These are phyloP conservation scores for Limnephilus rhombicus DNA, from an alignment of 2,888 invertebrate species.

Conservation along the genomic window DNA sequence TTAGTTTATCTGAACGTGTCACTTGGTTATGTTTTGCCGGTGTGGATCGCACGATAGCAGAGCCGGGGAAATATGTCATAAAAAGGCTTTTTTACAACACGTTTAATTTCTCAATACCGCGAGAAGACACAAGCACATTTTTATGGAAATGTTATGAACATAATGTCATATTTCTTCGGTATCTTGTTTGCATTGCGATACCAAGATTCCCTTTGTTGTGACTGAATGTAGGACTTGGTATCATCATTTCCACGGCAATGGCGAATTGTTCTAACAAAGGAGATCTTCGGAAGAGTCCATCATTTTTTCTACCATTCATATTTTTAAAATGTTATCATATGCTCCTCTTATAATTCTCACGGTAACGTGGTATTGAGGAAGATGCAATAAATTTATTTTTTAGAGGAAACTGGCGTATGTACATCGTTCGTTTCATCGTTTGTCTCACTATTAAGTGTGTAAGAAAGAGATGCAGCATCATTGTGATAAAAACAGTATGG, in stretches of 20 bases:
- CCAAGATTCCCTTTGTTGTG: not conserved
- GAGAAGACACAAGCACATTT: not conserved
- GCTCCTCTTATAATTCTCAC: too few species aligned
- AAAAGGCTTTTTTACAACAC: constrained; percentile 29
- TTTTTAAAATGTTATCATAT: too few species aligned
- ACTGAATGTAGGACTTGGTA: not conserved
- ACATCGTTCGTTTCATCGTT: too few species aligned
- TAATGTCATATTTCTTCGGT: not conserved
- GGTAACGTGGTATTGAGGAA: too few species aligned
- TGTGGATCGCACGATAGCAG: constrained; percentile 31
- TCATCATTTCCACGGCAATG: not conserved
- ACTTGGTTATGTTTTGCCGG: constrained; percentile 21
- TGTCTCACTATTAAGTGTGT: too few species aligned
- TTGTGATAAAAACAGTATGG: too few species aligned
- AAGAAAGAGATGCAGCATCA: too few species aligned
- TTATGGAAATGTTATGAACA: not conserved
- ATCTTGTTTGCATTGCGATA: not conserved
- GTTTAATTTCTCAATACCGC: constrained; percentile 42
- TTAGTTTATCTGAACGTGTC: not conserved
- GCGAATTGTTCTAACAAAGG: not conserved
- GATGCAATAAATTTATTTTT: too few species aligned
- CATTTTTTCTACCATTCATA: not conserved
- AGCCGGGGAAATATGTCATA: not conserved
- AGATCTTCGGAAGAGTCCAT: not conserved
- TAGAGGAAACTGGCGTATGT: too few species aligned